These are phyloP conservation scores for Esperia sulphurella DNA, from an alignment of 2,888 invertebrate genomes.

Conservation along the genomic window DNA sequence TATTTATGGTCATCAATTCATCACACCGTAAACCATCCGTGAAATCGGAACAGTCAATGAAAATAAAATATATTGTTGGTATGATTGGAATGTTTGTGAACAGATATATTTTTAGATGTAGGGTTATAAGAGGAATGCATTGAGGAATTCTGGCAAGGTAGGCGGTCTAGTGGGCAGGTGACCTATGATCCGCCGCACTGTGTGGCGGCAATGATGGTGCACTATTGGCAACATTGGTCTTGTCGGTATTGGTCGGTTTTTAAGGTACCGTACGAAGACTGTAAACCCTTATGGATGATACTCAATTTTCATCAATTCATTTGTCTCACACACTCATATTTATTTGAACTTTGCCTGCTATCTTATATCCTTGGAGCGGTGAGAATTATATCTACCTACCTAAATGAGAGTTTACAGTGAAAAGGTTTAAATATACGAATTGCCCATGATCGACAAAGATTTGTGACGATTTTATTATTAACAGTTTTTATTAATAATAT, in stretches of 20 bases:
- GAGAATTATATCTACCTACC: too few relatives aligned
- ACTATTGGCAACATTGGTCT: conserved; percentile 31
- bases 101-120: conserved; percentile 15
- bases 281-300: too few relatives aligned
- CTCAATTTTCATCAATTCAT: too few relatives aligned
- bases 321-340: neutral
- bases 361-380: neutral
- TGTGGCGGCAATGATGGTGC: conserved; percentile 54
- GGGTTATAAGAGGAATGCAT: conserved; percentile 34
- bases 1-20: conserved; percentile 63
- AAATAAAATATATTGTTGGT: conserved; percentile 14
- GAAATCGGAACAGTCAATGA: conserved; percentile 31
- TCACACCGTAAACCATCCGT: conserved; percentile 38
- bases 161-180: conserved; percentile 55
- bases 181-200: conserved; percentile 43
- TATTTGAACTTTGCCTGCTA: neutral
- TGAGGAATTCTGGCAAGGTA: conserved; percentile 51
- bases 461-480: too few relatives aligned
- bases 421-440: too few relatives aligned
- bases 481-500: too few relatives aligned
- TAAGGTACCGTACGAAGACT: neutral
- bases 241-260: conserved; percentile 13
- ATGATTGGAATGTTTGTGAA: conserved; percentile 16
- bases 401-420: too few relatives aligned
- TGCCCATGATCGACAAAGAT: too few relatives aligned